These are phyloP conservation scores for Hyperoplus immaculatus DNA, from an alignment of 2,797 vertebrate genomes.

Conservation along the genomic window DNA sequence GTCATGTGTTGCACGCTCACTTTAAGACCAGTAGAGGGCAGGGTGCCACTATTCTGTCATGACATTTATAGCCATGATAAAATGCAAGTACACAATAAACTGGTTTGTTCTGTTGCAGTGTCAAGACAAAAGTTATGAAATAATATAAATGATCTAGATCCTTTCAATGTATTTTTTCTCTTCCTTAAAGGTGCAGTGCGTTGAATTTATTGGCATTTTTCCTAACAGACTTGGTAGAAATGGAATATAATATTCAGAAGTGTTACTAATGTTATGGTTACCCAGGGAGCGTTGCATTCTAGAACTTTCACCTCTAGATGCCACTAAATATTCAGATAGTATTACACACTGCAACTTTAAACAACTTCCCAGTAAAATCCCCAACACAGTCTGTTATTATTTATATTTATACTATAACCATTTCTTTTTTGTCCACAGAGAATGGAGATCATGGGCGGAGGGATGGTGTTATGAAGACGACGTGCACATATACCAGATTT, in stretches of 20 bases:
- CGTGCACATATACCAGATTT: slow-evolving; percentile 6
- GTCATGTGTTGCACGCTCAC: not conserved
- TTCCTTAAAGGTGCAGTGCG: too few species aligned
- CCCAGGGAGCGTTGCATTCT: too few species aligned
- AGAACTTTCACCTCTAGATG: too few species aligned
- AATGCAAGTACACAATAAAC: not conserved
- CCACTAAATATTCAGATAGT: too few species aligned
- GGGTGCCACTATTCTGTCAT: not conserved
- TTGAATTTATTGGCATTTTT: too few species aligned
- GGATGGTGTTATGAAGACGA: slow-evolving; percentile 88
- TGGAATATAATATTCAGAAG: too few species aligned
- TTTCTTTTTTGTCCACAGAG: slow-evolving; percentile 81
- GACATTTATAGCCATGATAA: not conserved
- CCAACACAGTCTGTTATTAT: not conserved
- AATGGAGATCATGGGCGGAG: slow-evolving; percentile 96
- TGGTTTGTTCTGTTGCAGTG: not conserved
- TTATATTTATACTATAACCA: not conserved
- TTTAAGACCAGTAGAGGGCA: slow-evolving; percentile 33
- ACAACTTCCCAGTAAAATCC: not conserved
- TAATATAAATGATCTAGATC: too few species aligned
- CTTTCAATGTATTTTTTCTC: too few species aligned
- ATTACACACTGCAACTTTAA: not conserved
- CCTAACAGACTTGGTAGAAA: too few species aligned
- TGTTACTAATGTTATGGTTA: too few species aligned
- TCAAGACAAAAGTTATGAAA: not conserved